Evolutionary conservation across 2,797 vertebrate genomes (phyloP), one percentile per base, ranked within the genome.

Genomic region (Sphaeramia orbicularis): DNA sequence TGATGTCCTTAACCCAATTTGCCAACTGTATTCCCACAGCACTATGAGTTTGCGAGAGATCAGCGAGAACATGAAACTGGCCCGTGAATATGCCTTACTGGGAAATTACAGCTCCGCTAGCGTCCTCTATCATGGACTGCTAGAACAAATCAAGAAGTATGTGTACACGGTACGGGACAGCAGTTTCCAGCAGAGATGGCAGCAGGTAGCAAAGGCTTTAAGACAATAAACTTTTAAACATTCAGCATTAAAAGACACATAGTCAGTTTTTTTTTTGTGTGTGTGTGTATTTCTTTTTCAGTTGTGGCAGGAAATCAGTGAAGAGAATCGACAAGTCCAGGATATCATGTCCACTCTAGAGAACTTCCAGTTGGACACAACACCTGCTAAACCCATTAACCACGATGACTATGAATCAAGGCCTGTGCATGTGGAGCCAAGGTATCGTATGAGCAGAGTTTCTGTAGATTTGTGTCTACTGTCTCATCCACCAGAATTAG

Each of bases 41-140:
- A 95, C 90, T 80, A 99, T 99, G 98, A 99, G 96, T 94, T 93
- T 98, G 58, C 92, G 94, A 69, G 97, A 99, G 91, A 98, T 99
- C 82, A 96, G 90, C 66, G 98, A 99, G 89, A 99, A 99, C 60
- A 95, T 99, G 71, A 98, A 98, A 83, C 85, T 99, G 89, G 98
- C 97, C 55, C 95, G 98, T 24, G 98, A 99, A 76, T 99, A 98
- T 65, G 97, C 98, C 3, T 76, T 99, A 69, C 92, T 99, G 86
- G 98, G 98, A 56, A 99, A 99, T 92, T 99, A 99, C 47, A 97
- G 94, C 81, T 97, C 98, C 3, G 97, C 98, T 0, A 94, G 95
- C 58, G 96, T 99, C 43, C 97, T 97, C 74, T 99, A 99, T 67
- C 95, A 96, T 35, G 98, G 98, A 48, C 90, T 98, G 50, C 94